These are phyloP conservation scores for Trachymyrmex septentrionalis DNA, from an alignment of 1,140 invertebrate genomes.

Conservation along the genomic window DNA sequence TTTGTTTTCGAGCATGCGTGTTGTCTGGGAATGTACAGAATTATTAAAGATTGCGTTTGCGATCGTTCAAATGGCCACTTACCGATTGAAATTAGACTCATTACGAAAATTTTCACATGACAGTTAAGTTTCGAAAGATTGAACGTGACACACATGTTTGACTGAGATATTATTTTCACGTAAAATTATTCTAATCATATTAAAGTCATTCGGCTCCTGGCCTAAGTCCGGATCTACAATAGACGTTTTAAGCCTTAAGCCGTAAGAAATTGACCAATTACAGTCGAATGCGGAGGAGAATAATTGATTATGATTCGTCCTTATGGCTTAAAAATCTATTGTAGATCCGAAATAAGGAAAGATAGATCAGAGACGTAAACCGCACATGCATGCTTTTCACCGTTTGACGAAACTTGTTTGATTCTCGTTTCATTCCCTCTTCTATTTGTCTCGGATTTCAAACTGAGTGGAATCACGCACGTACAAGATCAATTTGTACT, in stretches of 20 bases:
- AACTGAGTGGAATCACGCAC: slow-evolving; percentile 6
- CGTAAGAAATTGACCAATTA: too few species aligned
- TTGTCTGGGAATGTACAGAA: background rate
- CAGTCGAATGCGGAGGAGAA: too few species aligned
- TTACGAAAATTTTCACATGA: background rate
- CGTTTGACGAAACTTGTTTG: slow-evolving; percentile 21
- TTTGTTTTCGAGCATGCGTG: too few species aligned
- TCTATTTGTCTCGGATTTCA: slow-evolving; percentile 5
- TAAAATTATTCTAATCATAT: background rate
- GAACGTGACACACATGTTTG: background rate
- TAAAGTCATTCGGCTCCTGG: background rate
- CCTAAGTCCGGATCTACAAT: too few species aligned
- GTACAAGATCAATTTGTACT: slow-evolving; percentile 69
- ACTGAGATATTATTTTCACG: background rate
- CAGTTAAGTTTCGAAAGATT: background rate
- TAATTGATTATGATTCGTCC: too few species aligned
- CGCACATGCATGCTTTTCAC: background rate
- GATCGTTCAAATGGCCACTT: background rate
- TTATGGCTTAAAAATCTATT: too few species aligned
- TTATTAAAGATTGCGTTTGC: background rate
- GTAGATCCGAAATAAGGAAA: background rate
- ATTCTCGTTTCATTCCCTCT: slow-evolving; percentile 39
- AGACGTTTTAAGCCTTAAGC: too few species aligned
- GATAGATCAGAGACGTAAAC: slow-evolving; percentile 17
- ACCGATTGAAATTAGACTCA: background rate